Evolutionary conservation across 2,888 invertebrate genomes (phyloP).

Genomic region (Bimastos eiseni): DNA sequence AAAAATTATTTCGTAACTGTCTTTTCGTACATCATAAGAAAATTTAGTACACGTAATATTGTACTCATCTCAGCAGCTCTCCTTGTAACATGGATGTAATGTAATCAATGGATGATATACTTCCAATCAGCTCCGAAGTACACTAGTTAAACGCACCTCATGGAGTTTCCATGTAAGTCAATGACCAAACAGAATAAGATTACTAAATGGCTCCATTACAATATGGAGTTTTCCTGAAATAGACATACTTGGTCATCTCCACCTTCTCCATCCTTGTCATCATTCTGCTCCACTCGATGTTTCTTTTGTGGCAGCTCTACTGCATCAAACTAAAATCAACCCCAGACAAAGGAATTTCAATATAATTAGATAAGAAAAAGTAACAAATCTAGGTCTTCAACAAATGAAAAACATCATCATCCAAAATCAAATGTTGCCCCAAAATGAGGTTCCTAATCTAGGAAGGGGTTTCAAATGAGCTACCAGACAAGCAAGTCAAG

Average conservation of each 20-base stretch:
- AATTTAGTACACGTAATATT: not conserved
- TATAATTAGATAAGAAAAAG: not conserved
- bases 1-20: too few species aligned
- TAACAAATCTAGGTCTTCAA: not conserved
- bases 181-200: not conserved
- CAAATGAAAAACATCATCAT: not conserved
- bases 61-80: too few species aligned
- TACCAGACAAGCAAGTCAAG: too few species aligned
- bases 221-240: not conserved
- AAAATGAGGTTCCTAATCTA: too few species aligned
- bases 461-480: too few species aligned
- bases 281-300: not conserved
- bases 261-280: not conserved
- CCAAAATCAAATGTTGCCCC: not conserved
- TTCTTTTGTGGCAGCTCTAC: not conserved
- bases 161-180: not conserved
- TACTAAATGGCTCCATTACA: not conserved
- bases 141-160: not conserved
- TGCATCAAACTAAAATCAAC: not conserved
- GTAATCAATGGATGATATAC: too few species aligned
- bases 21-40: not conserved
- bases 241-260: not conserved
- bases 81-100: too few species aligned
- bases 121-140: not conserved
- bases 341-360: not conserved